A percentile compares a stretch with the other conserved stretches of the same genome.
Conservation (phyloP, 2,888 invertebrate species). For the Stenodera caucasica region DNA sequence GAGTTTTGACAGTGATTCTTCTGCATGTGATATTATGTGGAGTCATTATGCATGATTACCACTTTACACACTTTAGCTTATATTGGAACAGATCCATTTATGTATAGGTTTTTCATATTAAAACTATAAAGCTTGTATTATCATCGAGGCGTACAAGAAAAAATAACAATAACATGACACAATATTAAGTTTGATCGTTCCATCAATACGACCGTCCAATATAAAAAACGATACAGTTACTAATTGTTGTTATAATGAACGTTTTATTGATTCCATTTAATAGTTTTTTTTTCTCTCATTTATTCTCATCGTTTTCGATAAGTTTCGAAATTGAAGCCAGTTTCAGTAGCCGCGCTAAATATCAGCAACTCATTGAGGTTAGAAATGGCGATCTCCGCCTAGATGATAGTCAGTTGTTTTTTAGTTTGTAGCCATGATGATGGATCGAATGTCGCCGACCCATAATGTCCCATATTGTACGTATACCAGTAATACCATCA, state of each 20-base stretch:
- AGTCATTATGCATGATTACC: conserved; percentile 43
- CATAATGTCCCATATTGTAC: conserved; percentile 4
- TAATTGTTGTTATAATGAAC: not conserved
- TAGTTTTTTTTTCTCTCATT: not conserved
- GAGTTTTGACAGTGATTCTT: conserved; percentile 43
- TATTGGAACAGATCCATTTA: conserved; percentile 28
- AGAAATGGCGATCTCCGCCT: no score
- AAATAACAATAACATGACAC: not conserved
- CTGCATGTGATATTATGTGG: conserved; percentile 35
- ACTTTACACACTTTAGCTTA: conserved; percentile 38
- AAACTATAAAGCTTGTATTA: conserved; percentile 3
- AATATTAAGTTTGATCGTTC: not conserved
- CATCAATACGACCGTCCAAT: not conserved
- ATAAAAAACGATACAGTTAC: not conserved
- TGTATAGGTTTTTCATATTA: conserved; percentile 11
- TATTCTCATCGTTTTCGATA: no score
- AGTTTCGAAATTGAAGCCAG: no score
- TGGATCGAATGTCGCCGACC: conserved; percentile 1
- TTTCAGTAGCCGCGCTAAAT: not conserved
- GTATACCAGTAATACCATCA: not conserved
- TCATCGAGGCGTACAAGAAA: not conserved
- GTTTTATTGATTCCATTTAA: not conserved
- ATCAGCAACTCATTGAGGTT: not conserved
- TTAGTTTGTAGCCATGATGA: not conserved
- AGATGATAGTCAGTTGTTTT: no score